phyloP scores from a whole-genome alignment of 2,797 vertebrate species.

The Acipenser oxyrinchus region DNA sequence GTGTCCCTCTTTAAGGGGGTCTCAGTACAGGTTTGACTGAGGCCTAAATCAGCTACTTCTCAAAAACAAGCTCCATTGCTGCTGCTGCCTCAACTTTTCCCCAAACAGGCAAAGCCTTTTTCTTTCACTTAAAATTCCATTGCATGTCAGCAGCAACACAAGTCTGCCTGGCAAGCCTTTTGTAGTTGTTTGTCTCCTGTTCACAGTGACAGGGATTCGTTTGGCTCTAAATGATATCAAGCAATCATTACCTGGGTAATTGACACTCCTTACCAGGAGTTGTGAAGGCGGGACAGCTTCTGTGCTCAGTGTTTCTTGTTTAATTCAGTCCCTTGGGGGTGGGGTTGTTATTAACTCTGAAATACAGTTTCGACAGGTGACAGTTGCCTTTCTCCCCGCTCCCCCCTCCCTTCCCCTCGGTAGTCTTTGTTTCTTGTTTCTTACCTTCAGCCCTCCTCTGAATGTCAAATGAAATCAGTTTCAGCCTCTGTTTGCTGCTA shows the following conservation, averaged over 20 bases:
- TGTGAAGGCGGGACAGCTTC: slow-evolving; percentile 3
- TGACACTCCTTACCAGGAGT: background rate
- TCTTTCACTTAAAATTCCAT: slow-evolving; percentile 10
- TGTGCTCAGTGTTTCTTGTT: slow-evolving; percentile 7
- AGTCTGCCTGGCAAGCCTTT: slow-evolving; percentile 5
- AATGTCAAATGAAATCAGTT: slow-evolving; percentile 65
- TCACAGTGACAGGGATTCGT: slow-evolving; percentile 12
- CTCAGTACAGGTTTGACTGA: too few species aligned
- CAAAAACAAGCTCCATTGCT: too few species aligned
- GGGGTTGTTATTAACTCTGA: slow-evolving; percentile 28
- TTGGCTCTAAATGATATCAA: slow-evolving; percentile 11
- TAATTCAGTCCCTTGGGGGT: slow-evolving; percentile 10
- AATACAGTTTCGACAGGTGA: slow-evolving; percentile 29
- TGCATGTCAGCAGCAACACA: slow-evolving; percentile 4
- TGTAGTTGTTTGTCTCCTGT: slow-evolving; percentile 4
- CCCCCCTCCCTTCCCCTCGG: background rate
- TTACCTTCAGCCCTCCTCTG: slow-evolving; percentile 50
- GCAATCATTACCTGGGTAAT: background rate
- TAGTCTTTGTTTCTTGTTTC: slow-evolving; percentile 36
- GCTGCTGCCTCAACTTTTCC: too few species aligned
- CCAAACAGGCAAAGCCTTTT: too few species aligned
- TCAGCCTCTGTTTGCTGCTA: slow-evolving; percentile 58
- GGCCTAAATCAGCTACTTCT: too few species aligned
- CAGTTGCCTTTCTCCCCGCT: slow-evolving; percentile 15
- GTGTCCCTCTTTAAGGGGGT: too few species aligned